Conservation (phyloP, 2,113 vertebrate species). For the Cyprinodon variegatus region DNA sequence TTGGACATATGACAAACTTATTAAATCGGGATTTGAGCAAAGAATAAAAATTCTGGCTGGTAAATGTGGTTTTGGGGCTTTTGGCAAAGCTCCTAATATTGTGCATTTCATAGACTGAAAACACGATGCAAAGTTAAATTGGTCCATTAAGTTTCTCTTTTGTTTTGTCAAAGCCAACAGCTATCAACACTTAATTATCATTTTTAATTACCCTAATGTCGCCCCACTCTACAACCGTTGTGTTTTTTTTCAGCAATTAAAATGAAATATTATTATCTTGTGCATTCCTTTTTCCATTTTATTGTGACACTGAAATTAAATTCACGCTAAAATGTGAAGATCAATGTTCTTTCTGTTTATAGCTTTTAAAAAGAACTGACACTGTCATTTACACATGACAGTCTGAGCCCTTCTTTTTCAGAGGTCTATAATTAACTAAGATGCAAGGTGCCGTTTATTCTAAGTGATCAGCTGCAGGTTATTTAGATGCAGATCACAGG, state of each 20-base stretch:
- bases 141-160: not conserved
- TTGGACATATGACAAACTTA: not conserved
- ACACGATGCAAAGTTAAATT: not conserved
- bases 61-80: not conserved
- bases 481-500: constrained; percentile 5
- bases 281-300: not conserved
- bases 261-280: not conserved
- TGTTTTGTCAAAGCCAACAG: not conserved
- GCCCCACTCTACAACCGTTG: not conserved
- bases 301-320: not conserved
- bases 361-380: not conserved
- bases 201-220: not conserved
- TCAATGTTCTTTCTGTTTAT: not conserved
- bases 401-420: not conserved
- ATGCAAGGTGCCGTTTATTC: not conserved
- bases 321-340: not conserved
- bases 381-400: no score
- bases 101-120: not conserved
- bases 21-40: not conserved
- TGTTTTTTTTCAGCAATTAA: not conserved
- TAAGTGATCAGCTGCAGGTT: not conserved
- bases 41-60: no score
- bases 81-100: not conserved
- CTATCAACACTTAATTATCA: not conserved
- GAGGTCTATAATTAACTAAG: not conserved